These are phyloP conservation scores for Aporophyla lueneburgensis DNA, from an alignment of 2,888 invertebrate species.

Conservation along the genomic window DNA sequence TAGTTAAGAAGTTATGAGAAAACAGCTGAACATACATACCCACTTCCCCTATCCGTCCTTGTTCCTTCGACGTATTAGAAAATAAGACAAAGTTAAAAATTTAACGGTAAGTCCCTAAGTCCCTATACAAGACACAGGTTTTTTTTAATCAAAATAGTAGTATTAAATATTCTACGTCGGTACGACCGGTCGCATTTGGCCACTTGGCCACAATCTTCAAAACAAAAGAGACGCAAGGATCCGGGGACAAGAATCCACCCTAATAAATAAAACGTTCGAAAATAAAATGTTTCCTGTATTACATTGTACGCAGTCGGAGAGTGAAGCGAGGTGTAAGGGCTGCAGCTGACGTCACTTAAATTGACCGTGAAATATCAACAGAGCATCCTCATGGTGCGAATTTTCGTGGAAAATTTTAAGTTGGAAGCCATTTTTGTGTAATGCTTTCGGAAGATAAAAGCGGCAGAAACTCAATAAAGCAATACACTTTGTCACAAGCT, in stretches of 20 bases:
- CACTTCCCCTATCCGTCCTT: no score
- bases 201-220: conserved; percentile 19
- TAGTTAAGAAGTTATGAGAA: no score
- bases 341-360: conserved; percentile 63
- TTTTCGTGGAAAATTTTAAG: conserved; percentile 5
- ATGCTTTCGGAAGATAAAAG: background rate
- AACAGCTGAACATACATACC: no score
- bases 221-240: conserved; percentile 37
- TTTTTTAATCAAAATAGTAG: background rate
- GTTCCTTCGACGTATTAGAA: no score
- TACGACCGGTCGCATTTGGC: background rate
- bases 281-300: conserved; percentile 48
- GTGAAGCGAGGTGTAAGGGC: conserved; percentile 51
- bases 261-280: conserved; percentile 52
- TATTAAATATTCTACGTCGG: background rate
- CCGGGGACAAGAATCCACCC: conserved; percentile 11
- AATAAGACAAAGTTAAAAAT: background rate
- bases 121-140: no score
- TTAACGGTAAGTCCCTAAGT: background rate
- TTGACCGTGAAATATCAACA: conserved; percentile 63
- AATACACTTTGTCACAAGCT: background rate
- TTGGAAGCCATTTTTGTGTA: background rate
- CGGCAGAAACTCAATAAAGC: conserved; percentile 5
- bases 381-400: conserved; percentile 37
- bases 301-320: conserved; percentile 37